Evolutionary conservation across 1,140 invertebrate species (phyloP).

Genomic region (Calosoma granatense): DNA sequence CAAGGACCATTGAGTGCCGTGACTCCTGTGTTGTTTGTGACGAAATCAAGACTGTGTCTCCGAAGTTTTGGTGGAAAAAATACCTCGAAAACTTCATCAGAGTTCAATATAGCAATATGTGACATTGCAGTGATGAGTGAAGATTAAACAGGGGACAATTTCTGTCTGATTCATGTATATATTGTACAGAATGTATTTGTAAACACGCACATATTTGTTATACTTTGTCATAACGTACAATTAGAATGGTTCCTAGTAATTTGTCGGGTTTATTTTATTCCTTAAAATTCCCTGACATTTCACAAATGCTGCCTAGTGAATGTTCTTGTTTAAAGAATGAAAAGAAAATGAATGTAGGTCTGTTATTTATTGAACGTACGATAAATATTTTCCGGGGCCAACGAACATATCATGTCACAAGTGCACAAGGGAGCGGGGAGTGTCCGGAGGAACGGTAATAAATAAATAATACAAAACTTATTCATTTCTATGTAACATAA

Average conservation of each 20-base stretch:
- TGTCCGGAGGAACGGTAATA: no score
- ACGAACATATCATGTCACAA: background rate
- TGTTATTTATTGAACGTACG: background rate
- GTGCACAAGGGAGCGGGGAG: no score
- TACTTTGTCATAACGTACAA: background rate
- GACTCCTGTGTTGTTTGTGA: conserved; percentile 1
- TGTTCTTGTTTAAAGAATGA: background rate
- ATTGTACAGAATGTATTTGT: background rate
- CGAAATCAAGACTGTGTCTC: background rate
- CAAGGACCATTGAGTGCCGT: background rate
- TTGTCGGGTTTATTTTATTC: no score
- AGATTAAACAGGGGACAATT: background rate
- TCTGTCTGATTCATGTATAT: background rate
- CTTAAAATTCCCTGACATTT: background rate
- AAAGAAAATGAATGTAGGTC: background rate
- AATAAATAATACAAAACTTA: no score
- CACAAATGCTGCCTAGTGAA: background rate
- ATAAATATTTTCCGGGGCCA: background rate
- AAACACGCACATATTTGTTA: background rate
- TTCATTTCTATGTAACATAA: background rate
- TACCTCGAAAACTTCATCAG: background rate
- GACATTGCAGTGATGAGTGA: background rate
- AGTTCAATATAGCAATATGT: background rate
- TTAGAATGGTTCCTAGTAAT: no score
- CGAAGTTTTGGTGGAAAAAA: background rate